Evolutionary conservation across 1,140 invertebrate genomes (phyloP).

Genomic region (Drosophila oshimai): DNA sequence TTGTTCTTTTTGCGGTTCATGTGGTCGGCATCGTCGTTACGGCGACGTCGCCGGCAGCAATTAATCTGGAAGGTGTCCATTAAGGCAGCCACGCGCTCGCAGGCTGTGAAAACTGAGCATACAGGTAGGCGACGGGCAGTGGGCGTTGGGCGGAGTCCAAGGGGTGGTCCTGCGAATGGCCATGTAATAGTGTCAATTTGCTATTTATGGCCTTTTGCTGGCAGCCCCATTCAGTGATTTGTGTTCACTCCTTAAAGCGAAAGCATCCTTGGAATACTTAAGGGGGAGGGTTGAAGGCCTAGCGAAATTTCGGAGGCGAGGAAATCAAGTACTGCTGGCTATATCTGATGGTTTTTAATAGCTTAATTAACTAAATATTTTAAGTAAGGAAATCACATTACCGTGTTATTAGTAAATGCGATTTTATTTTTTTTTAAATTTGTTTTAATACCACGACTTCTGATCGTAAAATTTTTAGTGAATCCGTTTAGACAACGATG

Average conservation of each 20-base stretch:
- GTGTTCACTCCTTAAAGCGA: slow-evolving; percentile 32
- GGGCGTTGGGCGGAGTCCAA: neutral
- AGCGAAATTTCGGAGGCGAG: neutral
- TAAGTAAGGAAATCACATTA: no score
- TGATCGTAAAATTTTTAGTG: no score
- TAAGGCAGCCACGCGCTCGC: slow-evolving; percentile 65
- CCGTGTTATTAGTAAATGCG: no score
- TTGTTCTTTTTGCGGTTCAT: slow-evolving; percentile 81
- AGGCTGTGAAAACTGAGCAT: slow-evolving; percentile 39
- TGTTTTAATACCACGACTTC: no score
- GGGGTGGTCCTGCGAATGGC: slow-evolving; percentile 25
- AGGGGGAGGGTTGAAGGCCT: neutral
- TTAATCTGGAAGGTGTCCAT: slow-evolving; percentile 80
- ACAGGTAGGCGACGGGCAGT: slow-evolving; percentile 4
- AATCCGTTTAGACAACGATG: neutral
- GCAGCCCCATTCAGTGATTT: slow-evolving; percentile 58
- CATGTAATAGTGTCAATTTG: slow-evolving; percentile 76
- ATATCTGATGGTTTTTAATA: neutral
- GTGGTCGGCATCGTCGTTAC: slow-evolving; percentile 52
- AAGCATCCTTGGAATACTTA: neutral
- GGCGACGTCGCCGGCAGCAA: slow-evolving; percentile 48
- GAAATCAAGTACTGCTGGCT: neutral
- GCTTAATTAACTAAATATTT: neutral
- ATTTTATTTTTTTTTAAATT: neutral
- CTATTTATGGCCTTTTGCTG: slow-evolving; percentile 62